These are phyloP conservation scores for Platichthys flesus DNA, from an alignment of 2,113 vertebrate genomes.

Conservation along the genomic window DNA sequence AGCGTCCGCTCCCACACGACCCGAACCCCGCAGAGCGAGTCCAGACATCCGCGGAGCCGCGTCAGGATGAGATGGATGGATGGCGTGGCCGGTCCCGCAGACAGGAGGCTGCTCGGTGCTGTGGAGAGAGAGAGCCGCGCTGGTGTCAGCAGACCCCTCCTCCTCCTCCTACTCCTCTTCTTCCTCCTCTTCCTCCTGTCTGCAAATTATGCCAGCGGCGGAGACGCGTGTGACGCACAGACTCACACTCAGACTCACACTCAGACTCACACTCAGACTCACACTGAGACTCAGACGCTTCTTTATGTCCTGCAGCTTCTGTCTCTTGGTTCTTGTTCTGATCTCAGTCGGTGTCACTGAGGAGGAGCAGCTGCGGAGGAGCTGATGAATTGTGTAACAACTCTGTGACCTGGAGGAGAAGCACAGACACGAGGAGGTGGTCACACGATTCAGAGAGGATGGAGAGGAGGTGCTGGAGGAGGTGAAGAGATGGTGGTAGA, in stretches of 20 bases:
- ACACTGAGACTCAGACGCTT: too few relatives aligned
- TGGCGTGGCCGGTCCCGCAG: slow-evolving; percentile 61
- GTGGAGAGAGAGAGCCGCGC: slow-evolving; percentile 40
- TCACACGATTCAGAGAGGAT: too few relatives aligned
- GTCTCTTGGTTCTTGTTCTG: too few relatives aligned
- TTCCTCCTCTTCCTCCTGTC: slow-evolving; percentile 32
- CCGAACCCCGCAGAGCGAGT: slow-evolving; percentile 9
- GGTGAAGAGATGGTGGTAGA: too few relatives aligned
- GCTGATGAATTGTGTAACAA: slow-evolving; percentile 35
- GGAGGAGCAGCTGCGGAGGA: slow-evolving; percentile 5
- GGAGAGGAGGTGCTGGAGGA: too few relatives aligned
- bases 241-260: too few relatives aligned
- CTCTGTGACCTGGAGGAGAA: slow-evolving; percentile 18
- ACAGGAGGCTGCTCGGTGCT: slow-evolving; percentile 58
- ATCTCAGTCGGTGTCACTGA: too few relatives aligned
- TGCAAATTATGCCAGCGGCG: slow-evolving; percentile 51
- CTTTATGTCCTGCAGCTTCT: too few relatives aligned
- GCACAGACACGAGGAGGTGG: too few relatives aligned
- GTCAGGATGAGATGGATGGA: slow-evolving; percentile 33
- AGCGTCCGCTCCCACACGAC: slow-evolving; percentile 2
- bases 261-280: too few relatives aligned
- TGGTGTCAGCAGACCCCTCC: slow-evolving; percentile 77
- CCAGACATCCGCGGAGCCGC: slow-evolving; percentile 39
- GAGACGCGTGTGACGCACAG: slow-evolving; percentile 1
- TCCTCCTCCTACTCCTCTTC: slow-evolving; percentile 51